These are phyloP conservation scores for Cantharis rustica DNA, from an alignment of 2,888 invertebrate species.

Conservation along the genomic window DNA sequence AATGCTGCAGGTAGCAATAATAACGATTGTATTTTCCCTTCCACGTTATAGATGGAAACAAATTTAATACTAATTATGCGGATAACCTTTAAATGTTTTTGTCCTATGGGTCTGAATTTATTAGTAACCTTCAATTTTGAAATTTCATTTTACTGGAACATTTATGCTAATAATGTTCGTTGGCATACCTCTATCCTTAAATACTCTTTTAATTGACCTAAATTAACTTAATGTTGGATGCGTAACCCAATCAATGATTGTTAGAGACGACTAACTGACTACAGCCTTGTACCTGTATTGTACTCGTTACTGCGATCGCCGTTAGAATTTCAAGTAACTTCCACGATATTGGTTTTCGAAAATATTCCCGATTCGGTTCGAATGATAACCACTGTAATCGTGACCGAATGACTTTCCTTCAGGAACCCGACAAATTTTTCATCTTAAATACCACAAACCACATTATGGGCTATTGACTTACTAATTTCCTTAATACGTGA, in stretches of 20 bases:
- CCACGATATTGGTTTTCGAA: not conserved
- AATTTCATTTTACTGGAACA: not conserved
- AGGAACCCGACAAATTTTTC: not conserved
- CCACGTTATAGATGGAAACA: not conserved
- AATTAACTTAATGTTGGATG: slow-evolving; percentile 2
- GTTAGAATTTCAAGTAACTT: not conserved
- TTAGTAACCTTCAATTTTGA: not conserved
- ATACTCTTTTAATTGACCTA: not conserved
- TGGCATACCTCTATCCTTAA: not conserved
- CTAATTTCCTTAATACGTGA: not conserved
- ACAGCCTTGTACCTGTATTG: not conserved
- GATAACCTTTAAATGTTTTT: not conserved
- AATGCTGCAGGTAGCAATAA: not conserved
- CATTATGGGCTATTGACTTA: not conserved
- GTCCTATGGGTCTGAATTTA: not conserved
- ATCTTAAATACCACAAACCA: not conserved
- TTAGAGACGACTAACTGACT: not conserved
- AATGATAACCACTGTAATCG: not conserved
- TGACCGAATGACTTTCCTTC: not conserved
- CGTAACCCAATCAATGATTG: slow-evolving; percentile 3
- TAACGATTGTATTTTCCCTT: not conserved
- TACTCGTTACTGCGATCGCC: not conserved
- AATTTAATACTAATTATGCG: not conserved
- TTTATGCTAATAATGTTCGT: not conserved
- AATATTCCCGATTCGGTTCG: not conserved